Evolutionary conservation across 2,888 invertebrate genomes (phyloP), one percentile per base, ranked within the genome.

Genomic region (Pollenia griseotomentosa): DNA sequence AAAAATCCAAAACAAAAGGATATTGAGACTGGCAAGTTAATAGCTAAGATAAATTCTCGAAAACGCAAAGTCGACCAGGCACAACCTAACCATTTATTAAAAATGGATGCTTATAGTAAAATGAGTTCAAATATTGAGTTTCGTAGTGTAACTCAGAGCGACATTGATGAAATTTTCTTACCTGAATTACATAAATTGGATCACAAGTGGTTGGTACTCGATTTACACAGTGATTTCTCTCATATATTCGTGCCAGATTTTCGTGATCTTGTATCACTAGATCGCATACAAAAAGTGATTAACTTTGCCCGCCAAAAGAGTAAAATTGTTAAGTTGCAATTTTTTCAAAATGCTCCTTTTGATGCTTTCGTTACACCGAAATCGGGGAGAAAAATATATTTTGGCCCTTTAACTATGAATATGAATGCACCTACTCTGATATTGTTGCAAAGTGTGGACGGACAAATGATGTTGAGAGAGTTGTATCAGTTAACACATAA

Each of bases 201-300:
- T 84, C 93, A 93, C 86, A 91, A 92, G 46, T 94, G 94, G 93
- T 89, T 93, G 7, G 92, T 93, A 16, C 87, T 94, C 3, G 91
- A 92, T 61, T 87, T 93, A 4, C 90, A 88, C 19, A 91, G 92
- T 83, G 93, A 94, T 88, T 94, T 93, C 78, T 93, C 93, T 6
- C 93, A 93, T 80, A 92, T 94, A 68, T 93, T 92, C 66, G 91
- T 94, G 16, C 93, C 93, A 1, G 90, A 92, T 4, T 92, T 93
- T 85, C 90, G 90, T n/a, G 92, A 92, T 75, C 90, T 93, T 84
- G 90, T 94, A 12, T 92, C 93, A 0, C 80, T 92, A 63, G 92
- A 92, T 87, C 91, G 92, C 7, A 93, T 94, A 53, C 90, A 92
- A 85, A 91, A 91, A 44, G 92, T 93, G 2, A 90, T 92, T 71